Base-by-base conservation (phyloP, 2,797 vertebrate genomes). In the Aulostomus chinensis region DNA sequence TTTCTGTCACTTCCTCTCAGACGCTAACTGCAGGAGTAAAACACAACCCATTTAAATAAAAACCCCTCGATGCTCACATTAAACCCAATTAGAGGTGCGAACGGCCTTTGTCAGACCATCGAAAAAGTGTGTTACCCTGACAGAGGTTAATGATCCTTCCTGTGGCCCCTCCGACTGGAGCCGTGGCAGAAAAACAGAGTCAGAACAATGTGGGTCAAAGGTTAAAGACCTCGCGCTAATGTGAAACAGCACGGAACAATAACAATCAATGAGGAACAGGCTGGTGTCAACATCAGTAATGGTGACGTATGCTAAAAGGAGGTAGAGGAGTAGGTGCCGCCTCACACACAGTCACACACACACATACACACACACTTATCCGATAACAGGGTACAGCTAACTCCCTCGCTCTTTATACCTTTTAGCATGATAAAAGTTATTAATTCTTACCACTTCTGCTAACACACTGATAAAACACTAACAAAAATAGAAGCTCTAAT, bases 221-320 rank as follows among this genome's bases (percentile, higher is more conserved):
- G 84, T 83, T 84, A 81, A 88, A 87, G 76, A 87, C 80, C 72
- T 58, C 50, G 42, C 57, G 76, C 73, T 85, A 82, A 86, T 82
- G 80, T 73, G 72, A 76, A 84, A 80, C 77, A 84, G 78, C 60
- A 54, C 68, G 68, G 74, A 81, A 84, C 76, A 82, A 82, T 79
- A 80, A 84, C 62, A 78, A 86, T 86, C 78, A 78, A 86, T 81
- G 72, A 46, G 57, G 65, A 62, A 41, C 7, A 24, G 38, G 51
- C 37, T 48, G 73, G 73, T 80, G 73, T 81, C 80, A 76, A 80
- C 82, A 81, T 78, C 67, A 58, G 64, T 68, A 71, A 71, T 61
- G 58, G 76, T 68, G 73, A 76, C 47, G 55, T 57, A 66, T 60
- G 56, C 73, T 70, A 41, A 60, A 72, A 58, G 60, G 76, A 83